Percentiles rank a stretch among this genome's conserved stretches.
Evolutionary conservation across 2,797 vertebrate genomes (phyloP).

Genomic region (Aulostomus chinensis): DNA sequence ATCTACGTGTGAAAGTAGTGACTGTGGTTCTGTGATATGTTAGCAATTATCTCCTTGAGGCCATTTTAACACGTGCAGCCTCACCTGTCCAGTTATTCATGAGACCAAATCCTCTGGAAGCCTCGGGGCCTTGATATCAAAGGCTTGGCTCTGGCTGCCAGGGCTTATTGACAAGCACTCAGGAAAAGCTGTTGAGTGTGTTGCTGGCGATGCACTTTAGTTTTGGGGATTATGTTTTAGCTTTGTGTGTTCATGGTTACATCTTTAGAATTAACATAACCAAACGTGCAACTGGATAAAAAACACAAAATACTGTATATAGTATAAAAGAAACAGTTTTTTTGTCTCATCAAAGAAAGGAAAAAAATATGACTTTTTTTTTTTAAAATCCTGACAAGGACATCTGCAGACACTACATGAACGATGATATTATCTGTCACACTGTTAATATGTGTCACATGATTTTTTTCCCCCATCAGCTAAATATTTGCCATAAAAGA

Average conservation of each 20-base stretch:
- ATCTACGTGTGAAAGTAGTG: conserved; percentile 24
- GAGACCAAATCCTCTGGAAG: conserved; percentile 31
- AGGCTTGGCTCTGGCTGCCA: conserved; percentile 31
- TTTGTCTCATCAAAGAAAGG: too few species aligned
- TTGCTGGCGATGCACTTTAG: conserved; percentile 30
- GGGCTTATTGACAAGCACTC: conserved; percentile 33
- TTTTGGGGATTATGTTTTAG: conserved; percentile 25
- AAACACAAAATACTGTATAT: background rate
- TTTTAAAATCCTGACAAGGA: too few species aligned
- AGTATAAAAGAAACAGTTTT: too few species aligned
- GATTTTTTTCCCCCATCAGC: too few species aligned
- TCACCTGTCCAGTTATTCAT: conserved; percentile 48
- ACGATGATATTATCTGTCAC: too few species aligned
- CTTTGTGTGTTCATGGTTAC: conserved; percentile 13
- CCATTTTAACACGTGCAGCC: conserved; percentile 40
- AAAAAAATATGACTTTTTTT: too few species aligned
- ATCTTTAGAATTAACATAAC: conserved; percentile 6
- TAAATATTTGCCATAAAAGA: too few species aligned
- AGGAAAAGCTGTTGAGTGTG: background rate
- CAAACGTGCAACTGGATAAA: background rate
- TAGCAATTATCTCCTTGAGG: conserved; percentile 39
- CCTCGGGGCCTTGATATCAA: conserved; percentile 48
- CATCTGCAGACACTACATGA: too few species aligned
- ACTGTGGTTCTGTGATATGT: conserved; percentile 31
- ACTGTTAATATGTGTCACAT: too few species aligned